Conservation (phyloP, 2,113 vertebrate species). For the Tiliqua scincoides region DNA sequence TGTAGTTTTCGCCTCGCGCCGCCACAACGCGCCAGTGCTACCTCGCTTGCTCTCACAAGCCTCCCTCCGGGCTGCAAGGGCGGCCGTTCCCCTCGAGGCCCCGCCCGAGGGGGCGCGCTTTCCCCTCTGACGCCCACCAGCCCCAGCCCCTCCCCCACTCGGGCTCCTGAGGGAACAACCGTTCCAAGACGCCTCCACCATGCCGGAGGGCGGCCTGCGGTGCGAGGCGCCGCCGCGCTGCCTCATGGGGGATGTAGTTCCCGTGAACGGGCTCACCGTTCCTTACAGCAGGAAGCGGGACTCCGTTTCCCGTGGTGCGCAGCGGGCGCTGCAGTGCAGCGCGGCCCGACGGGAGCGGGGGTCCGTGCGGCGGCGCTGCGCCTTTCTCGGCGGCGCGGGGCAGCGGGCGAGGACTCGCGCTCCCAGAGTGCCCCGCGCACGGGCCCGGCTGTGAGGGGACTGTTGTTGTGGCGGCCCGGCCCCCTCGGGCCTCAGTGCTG, state of each 20-base stretch:
- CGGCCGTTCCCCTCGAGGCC: background rate
- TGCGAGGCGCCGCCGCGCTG: background rate
- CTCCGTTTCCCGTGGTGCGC: background rate
- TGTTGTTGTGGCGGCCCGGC: constrained; percentile 37
- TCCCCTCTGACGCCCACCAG: too few relatives aligned
- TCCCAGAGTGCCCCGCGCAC: constrained; percentile 9
- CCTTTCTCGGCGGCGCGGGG: background rate
- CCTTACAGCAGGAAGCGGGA: too few relatives aligned
- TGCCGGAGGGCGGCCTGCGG: background rate
- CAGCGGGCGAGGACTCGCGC: background rate
- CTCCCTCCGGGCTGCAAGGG: background rate
- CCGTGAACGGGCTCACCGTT: too few relatives aligned
- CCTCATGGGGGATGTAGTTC: background rate
- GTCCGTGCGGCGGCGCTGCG: background rate
- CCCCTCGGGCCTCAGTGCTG: constrained; percentile 22
- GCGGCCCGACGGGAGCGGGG: background rate
- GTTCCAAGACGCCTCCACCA: constrained; percentile 9
- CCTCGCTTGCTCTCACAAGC: background rate
- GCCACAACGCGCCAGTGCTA: background rate
- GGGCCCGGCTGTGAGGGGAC: constrained; percentile 12
- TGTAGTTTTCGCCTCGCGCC: background rate
- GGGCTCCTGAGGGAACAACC: background rate
- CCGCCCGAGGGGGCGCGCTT: too few relatives aligned
- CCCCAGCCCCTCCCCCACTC: too few relatives aligned
- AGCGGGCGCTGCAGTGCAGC: background rate